Conservation (phyloP, 2,113 vertebrate genomes). For the Catharus fuscescens region DNA sequence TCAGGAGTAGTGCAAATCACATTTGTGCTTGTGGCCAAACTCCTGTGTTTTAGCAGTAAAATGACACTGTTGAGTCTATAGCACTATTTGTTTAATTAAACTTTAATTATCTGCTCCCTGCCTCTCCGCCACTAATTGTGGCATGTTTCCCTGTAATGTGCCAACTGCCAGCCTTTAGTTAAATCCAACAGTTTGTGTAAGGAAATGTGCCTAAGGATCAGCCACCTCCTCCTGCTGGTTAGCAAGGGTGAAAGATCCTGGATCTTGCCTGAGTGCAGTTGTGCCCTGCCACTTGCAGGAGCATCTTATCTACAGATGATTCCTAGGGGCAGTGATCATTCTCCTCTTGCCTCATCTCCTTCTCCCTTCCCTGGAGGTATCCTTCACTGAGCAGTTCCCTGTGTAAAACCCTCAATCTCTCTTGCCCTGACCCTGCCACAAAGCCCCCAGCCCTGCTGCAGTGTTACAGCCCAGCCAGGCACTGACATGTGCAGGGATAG, state of each 20-base stretch:
- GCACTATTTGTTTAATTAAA: slow-evolving; percentile 38
- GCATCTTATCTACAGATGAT: not conserved
- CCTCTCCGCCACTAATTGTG: not conserved
- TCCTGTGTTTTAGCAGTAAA: not conserved
- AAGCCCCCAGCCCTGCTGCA: not conserved
- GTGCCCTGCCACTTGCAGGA: not conserved
- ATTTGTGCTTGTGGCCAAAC: slow-evolving; percentile 10
- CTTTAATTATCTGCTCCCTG: slow-evolving; percentile 38
- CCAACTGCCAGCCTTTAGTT: not conserved
- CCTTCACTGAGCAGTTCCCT: not conserved
- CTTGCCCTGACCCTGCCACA: not conserved
- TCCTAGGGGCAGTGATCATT: not conserved
- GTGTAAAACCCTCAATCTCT: not conserved
- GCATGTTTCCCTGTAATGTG: not conserved
- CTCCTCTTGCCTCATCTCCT: not conserved
- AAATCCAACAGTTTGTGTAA: not conserved
- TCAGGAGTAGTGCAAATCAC: not conserved
- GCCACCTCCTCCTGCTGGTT: not conserved
- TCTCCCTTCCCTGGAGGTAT: not conserved
- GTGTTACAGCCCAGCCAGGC: not conserved
- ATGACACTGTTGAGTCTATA: not conserved
- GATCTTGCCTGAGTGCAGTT: not conserved
- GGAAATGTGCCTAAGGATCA: not conserved
- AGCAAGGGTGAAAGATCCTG: not conserved
- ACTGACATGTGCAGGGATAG: not conserved